Evolutionary conservation across 2,888 invertebrate species (phyloP).

Genomic region (Leptarthrus brevirostris): DNA sequence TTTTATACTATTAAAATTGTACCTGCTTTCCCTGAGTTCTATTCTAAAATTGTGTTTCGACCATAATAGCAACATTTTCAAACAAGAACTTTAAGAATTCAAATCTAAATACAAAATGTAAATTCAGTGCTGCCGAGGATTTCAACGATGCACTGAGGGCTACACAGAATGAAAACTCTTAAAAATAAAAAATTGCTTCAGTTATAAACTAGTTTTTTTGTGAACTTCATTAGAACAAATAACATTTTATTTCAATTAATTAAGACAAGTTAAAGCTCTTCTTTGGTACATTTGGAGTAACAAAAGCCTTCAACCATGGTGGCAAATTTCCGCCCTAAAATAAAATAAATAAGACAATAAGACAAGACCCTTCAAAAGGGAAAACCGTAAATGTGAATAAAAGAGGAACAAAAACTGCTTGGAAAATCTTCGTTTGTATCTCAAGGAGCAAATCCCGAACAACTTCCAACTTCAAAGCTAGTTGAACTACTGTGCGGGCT

Average conservation of each 20-base stretch:
- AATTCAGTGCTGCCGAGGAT: not conserved
- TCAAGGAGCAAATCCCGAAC: not conserved
- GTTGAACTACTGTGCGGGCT: slow-evolving; percentile 6
- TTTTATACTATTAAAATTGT: slow-evolving; percentile 5
- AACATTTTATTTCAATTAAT: slow-evolving; percentile 54
- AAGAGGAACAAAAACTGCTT: not conserved
- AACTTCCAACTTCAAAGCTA: not conserved
- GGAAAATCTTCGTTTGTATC: slow-evolving; percentile 1
- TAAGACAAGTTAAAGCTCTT: slow-evolving; percentile 41
- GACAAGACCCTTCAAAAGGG: not conserved
- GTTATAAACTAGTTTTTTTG: slow-evolving; percentile 54
- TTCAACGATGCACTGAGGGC: no score
- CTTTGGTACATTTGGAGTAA: not conserved
- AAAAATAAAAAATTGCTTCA: slow-evolving; percentile 27
- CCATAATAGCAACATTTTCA: not conserved
- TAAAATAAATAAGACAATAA: not conserved
- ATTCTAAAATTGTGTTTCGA: not conserved
- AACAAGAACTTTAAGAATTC: slow-evolving; percentile 8
- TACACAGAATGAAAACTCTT: not conserved
- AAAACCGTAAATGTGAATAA: not conserved
- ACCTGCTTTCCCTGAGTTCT: not conserved
- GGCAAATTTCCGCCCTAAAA: not conserved
- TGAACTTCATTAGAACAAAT: slow-evolving; percentile 52
- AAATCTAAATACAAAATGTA: slow-evolving; percentile 18
- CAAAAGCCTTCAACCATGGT: not conserved